These are phyloP conservation scores for Craterocephalus amniculus DNA, from an alignment of 2,797 vertebrate genomes.

Conservation along the genomic window DNA sequence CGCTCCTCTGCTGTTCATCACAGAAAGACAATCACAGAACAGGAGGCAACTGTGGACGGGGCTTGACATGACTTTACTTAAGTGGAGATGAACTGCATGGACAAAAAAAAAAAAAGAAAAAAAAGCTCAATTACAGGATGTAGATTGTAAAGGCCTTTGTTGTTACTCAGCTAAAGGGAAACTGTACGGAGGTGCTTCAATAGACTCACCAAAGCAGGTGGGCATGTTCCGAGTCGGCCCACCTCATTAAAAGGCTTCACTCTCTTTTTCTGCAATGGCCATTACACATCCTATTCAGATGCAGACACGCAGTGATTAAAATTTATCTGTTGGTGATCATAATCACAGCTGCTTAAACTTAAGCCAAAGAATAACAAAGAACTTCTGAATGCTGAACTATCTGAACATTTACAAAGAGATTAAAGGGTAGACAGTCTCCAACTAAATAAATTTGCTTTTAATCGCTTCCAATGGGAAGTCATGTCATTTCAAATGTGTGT, in stretches of 20 bases:
- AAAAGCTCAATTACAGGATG: conserved; percentile 81
- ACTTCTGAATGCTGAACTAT: conserved; percentile 79
- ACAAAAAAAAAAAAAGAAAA: conserved; percentile 51
- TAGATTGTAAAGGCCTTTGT: conserved; percentile 80
- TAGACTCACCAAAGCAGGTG: conserved; percentile 83
- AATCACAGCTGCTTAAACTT: conserved; percentile 86
- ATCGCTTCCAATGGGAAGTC: conserved; percentile 85
- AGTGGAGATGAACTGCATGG: conserved; percentile 74
- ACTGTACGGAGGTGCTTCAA: conserved; percentile 78
- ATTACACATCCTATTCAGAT: conserved; percentile 84
- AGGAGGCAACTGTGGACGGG: conserved; percentile 64
- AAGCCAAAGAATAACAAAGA: conserved; percentile 85
- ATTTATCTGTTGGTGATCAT: conserved; percentile 85
- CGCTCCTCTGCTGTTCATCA: conserved; percentile 59
- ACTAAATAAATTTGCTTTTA: conserved; percentile 89
- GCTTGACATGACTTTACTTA: conserved; percentile 76
- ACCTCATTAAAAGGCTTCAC: conserved; percentile 83
- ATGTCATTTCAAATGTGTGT: conserved; percentile 85
- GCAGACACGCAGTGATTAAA: conserved; percentile 82
- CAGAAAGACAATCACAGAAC: conserved; percentile 75
- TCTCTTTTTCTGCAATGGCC: conserved; percentile 80
- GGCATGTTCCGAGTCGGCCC: conserved; percentile 81
- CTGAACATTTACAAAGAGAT: conserved; percentile 85
- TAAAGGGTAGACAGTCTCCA: conserved; percentile 83
- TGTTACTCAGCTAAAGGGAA: conserved; percentile 81